Conservation (phyloP, 2,888 invertebrate genomes). For the Xanthostigma xanthostigma region DNA sequence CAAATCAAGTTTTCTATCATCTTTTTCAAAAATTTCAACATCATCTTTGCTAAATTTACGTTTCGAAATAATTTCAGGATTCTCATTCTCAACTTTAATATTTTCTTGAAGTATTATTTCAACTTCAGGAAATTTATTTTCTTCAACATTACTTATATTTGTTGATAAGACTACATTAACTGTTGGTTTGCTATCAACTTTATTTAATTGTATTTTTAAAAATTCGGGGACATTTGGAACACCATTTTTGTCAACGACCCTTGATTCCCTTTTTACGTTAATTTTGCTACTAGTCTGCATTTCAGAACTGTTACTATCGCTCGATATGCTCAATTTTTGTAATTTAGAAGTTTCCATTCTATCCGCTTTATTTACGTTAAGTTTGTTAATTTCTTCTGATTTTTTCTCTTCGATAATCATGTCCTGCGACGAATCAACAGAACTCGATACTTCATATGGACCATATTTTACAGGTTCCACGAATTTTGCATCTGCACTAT, state of each 20-base stretch:
- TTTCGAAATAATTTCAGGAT: constrained; percentile 12
- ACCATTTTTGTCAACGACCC: constrained; percentile 24
- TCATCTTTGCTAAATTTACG: constrained; percentile 31
- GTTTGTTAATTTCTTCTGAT: not conserved
- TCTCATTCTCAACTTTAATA: constrained; percentile 6
- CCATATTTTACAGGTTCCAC: constrained; percentile 4
- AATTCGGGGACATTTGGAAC: constrained; percentile 43
- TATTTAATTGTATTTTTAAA: constrained; percentile 52
- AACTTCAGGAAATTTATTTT: constrained; percentile 13
- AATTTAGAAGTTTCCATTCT: constrained; percentile 11
- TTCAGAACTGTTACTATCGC: constrained; percentile 20
- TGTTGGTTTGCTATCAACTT: constrained; percentile 45
- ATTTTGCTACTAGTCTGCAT: constrained; percentile 41
- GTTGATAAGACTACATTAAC: constrained; percentile 51
- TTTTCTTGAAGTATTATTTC: constrained; percentile 15
- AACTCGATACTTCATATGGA: not conserved
- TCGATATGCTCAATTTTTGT: constrained; percentile 9
- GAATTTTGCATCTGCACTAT: constrained; percentile 33
- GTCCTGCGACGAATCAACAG: too few species aligned
- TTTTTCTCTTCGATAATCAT: too few species aligned
- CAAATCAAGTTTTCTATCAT: constrained; percentile 16
- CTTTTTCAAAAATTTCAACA: constrained; percentile 29
- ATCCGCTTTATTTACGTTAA: constrained; percentile 2
- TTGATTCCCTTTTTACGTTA: constrained; percentile 37
- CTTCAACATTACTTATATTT: constrained; percentile 26